Evolutionary conservation across 2,888 invertebrate genomes (phyloP).

Genomic region (Sphecodes monilicornis): DNA sequence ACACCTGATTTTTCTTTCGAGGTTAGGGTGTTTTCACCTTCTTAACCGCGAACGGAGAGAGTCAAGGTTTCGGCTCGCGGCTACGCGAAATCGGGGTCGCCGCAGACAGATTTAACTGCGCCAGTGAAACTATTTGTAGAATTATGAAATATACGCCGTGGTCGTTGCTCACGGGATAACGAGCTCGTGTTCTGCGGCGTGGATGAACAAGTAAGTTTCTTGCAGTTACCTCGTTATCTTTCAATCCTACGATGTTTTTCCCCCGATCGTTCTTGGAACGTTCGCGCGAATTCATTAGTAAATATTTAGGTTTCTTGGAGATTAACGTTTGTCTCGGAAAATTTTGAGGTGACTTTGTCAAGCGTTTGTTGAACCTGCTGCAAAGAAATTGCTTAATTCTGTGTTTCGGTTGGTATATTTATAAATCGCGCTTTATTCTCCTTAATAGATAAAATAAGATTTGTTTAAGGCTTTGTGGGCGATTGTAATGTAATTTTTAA

Average conservation of each 20-base stretch:
- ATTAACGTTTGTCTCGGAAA: too few relatives aligned
- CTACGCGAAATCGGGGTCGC: conserved; percentile 66
- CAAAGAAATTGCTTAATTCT: background rate
- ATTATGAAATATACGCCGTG: conserved; percentile 67
- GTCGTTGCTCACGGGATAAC: conserved; percentile 47
- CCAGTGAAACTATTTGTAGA: conserved; percentile 72
- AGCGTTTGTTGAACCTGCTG: background rate
- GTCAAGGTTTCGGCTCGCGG: conserved; percentile 66
- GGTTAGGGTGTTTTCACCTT: conserved; percentile 34
- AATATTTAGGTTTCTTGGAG: too few relatives aligned
- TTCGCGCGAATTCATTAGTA: background rate
- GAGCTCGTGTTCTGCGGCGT: conserved; percentile 19
- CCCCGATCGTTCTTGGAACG: background rate
- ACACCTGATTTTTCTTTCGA: conserved; percentile 1
- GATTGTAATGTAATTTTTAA: too few relatives aligned
- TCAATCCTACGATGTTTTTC: conserved; percentile 7
- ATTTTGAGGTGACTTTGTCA: background rate
- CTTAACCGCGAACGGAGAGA: conserved; percentile 43
- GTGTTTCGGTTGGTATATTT: too few relatives aligned
- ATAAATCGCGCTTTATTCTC: background rate
- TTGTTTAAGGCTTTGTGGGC: too few relatives aligned
- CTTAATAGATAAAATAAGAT: background rate
- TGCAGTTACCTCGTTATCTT: conserved; percentile 16
- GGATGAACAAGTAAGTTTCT: conserved; percentile 39
- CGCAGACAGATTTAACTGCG: conserved; percentile 62